Evolutionary conservation across 2,797 vertebrate genomes (phyloP).

Genomic region (Phyllotis vaccarum): DNA sequence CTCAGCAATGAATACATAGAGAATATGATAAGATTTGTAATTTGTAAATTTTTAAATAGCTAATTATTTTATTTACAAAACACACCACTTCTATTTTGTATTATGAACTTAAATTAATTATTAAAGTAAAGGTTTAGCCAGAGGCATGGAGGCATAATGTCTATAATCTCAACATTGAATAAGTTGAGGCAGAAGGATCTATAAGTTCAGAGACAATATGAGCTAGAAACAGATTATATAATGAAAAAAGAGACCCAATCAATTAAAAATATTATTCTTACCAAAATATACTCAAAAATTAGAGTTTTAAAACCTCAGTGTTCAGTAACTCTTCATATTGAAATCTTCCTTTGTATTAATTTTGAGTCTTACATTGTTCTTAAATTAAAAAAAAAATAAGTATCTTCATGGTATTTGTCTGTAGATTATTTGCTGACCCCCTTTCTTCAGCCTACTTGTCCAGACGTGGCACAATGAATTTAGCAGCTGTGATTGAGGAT

Average conservation of each 20-base stretch:
- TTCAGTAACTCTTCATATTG: neutral
- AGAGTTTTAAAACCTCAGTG: neutral
- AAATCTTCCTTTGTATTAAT: neutral
- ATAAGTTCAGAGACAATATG: neutral
- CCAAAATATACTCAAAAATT: neutral
- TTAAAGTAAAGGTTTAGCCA: neutral
- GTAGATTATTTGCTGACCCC: neutral
- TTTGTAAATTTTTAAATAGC: constrained; percentile 5
- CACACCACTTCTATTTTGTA: neutral
- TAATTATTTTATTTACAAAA: constrained; percentile 29
- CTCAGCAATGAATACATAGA: neutral
- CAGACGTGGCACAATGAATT: neutral
- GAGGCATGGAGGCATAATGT: neutral
- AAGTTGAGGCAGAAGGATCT: neutral
- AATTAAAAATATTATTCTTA: constrained; percentile 4
- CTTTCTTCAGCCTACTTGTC: neutral
- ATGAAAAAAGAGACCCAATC: neutral
- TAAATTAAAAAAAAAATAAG: neutral
- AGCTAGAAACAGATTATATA: neutral
- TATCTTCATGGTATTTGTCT: neutral
- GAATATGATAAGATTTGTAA: neutral
- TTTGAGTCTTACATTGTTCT: neutral
- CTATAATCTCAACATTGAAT: neutral
- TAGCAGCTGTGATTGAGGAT: neutral
- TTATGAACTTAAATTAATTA: neutral